These are phyloP conservation scores for Sycophila sp. DNA, from an alignment of 1,140 invertebrate genomes.

Conservation along the genomic window DNA sequence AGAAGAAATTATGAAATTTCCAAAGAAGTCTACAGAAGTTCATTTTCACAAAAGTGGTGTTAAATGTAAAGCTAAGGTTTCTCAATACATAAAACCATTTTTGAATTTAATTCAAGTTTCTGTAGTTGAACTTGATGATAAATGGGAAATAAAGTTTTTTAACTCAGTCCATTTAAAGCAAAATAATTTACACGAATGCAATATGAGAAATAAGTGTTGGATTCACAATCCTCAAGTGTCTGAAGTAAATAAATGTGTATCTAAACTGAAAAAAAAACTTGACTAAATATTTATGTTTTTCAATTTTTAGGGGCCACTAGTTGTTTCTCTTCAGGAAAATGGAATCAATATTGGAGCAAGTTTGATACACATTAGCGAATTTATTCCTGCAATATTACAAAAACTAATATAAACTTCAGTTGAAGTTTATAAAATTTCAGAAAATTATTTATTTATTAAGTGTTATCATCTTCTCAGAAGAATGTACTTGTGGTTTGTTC, in stretches of 20 bases:
- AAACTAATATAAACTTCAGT: conserved; percentile 9
- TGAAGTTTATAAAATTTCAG: too few relatives aligned
- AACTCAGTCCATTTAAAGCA: conserved; percentile 44
- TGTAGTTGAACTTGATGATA: conserved; percentile 35
- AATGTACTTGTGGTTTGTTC: too few relatives aligned
- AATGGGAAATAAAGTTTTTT: conserved; percentile 46
- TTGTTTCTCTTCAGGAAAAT: conserved; percentile 48
- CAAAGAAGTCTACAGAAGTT: conserved; percentile 42
- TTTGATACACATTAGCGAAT: conserved; percentile 44
- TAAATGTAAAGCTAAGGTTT: conserved; percentile 41
- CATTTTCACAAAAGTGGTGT: conserved; percentile 46
- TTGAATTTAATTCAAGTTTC: conserved; percentile 48
- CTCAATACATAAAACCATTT: conserved; percentile 46
- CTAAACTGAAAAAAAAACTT: conserved; percentile 4
- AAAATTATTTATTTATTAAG: not conserved
- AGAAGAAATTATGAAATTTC: conserved; percentile 44
- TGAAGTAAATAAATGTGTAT: conserved; percentile 49
- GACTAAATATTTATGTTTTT: not conserved
- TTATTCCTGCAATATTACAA: conserved; percentile 47
- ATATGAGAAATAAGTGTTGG: conserved; percentile 47
- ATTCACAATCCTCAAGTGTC: conserved; percentile 52
- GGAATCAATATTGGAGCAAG: conserved; percentile 43
- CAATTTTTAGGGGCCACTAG: conserved; percentile 48
- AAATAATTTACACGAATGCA: conserved; percentile 50
- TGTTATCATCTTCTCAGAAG: too few relatives aligned